Evolutionary conservation across 2,888 invertebrate genomes (phyloP), one percentile per base, ranked within the genome.

Genomic region (Himalopsyche tibetana): DNA sequence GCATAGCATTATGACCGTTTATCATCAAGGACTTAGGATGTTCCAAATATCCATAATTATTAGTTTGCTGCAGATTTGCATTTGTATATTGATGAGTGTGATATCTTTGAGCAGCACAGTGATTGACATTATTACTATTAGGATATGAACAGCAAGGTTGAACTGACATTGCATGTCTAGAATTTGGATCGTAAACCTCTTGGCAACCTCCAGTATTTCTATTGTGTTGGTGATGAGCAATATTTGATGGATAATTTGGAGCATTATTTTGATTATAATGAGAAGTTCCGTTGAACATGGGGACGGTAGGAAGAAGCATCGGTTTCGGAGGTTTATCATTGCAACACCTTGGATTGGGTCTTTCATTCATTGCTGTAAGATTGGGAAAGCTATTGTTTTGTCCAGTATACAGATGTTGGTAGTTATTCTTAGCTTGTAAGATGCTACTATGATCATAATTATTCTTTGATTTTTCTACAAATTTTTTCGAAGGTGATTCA

Each of bases 291-390:
- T 19, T 19, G 12, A 12, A 36, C 8, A 28, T 15, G 4, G 74
- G 74, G 11, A 12, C 36, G 1, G 19, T 82, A 15, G 82, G 82
- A 19, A 55, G n/a, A 38, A 5, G 55, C 28, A 55, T 82, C 36
- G 28, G 51, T n/a, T n/a, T n/a, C 12, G 55, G 51, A 28, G 55
- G 17, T 55, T 38, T 55, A 38, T 55, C 55, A 55, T 28, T 55
- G 15, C 82, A 82, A 82, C 82, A 82, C 36, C 55, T 55, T 55
- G 55, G 82, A 15, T 82, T 55, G 55, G 28, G 51, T 55, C 55
- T 28, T 38, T 55, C 36, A 36, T 19, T 51, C 55, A 51, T 55
- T 55, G 8, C 38, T 9, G 82, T 28, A 17, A 9, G n/a, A 45
- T 83, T n/a, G 19, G 69, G 69, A 28, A 40, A 40, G 42, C 63